Evolutionary conservation across 2,113 vertebrate genomes (phyloP), one percentile per base, ranked within the genome.

Genomic region (Anoura caudifer): DNA sequence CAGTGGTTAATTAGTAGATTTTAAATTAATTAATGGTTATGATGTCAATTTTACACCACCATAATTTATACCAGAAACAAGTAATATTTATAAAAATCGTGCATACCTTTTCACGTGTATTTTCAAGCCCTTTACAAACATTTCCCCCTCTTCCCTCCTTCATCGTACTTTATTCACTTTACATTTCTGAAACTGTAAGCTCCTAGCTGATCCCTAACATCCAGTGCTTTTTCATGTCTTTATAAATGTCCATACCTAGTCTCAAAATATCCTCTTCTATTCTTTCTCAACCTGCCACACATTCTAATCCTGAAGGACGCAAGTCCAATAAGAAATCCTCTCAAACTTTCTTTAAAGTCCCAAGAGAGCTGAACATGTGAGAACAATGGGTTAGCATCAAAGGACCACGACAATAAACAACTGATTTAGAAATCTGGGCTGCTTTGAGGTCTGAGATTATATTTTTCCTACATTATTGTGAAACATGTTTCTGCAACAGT

Each of bases 401-500:
- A 91, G 36, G 10, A 11, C 11, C n/a, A 73, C 36, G 47, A 85
- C 88, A 61, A 67, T 36, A 52, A 94, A 45, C 12, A 61, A 45
- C n/a, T 76, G 90, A 56, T 61, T 93, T 75, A 69, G 22, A 72
- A 82, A 61, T 54, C 3, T 90, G 8, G 24, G 88, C 41, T 93
- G 70, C 33, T 45, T 14, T 63, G 43, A 54, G 67, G 33, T 38
- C 94, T 56, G 28, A 79, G 36, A 93, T 82, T 50, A 77, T 43
- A 36, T n/a, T 75, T 4, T 93, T 54, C 20, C 20, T 52, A 69
- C 24, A n/a, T n/a, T 69, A 6, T 24, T 93, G 2, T 28, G 3
- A 76, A 88, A 81, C 73, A n/a, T 77, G 31, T 94, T 61, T 93
- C 47, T 93, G 43, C 5, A 4, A 89, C 91, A 86, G 77, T 84